Conservation (phyloP, 2,113 vertebrate species). For the Gymnorhina tibicen region DNA sequence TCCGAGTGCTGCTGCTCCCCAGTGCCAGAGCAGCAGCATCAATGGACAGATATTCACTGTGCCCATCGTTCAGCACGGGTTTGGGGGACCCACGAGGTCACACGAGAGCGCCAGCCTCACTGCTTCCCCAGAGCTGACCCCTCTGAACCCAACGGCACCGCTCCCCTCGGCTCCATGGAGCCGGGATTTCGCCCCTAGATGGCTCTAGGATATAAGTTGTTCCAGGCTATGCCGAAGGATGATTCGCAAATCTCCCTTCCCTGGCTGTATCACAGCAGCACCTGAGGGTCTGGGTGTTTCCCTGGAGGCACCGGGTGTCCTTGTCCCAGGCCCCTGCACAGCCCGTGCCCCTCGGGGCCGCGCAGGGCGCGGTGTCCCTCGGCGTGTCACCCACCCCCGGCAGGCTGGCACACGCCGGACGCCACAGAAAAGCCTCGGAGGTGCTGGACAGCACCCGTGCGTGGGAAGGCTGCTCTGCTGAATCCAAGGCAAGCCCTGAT, state of each 20-base stretch:
- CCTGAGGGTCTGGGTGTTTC: background rate
- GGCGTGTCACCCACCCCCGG: rapidly evolving
- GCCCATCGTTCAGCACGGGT: rapidly evolving
- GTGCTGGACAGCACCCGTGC: background rate
- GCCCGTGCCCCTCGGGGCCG: background rate
- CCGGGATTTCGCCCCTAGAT: slow-evolving; percentile 60
- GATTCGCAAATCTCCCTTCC: background rate
- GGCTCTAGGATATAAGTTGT: slow-evolving; percentile 63
- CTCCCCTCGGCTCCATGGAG: background rate
- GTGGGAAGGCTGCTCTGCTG: background rate
- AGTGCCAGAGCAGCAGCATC: background rate
- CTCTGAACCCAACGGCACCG: background rate
- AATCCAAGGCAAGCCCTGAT: background rate
- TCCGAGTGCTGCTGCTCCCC: background rate
- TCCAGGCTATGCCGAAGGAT: slow-evolving; percentile 7
- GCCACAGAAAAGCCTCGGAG: background rate
- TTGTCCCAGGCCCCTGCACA: background rate
- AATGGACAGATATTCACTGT: rapidly evolving
- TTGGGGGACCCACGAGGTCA: rapidly evolving
- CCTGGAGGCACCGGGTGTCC: background rate
- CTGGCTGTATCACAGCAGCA: background rate
- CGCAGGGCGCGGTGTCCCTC: rapidly evolving
- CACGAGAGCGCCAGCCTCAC: rapidly evolving
- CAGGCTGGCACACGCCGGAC: rapidly evolving
- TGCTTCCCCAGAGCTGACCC: background rate